Base-by-base conservation (phyloP, 2,888 invertebrate species). In the Aphrophora alni region DNA sequence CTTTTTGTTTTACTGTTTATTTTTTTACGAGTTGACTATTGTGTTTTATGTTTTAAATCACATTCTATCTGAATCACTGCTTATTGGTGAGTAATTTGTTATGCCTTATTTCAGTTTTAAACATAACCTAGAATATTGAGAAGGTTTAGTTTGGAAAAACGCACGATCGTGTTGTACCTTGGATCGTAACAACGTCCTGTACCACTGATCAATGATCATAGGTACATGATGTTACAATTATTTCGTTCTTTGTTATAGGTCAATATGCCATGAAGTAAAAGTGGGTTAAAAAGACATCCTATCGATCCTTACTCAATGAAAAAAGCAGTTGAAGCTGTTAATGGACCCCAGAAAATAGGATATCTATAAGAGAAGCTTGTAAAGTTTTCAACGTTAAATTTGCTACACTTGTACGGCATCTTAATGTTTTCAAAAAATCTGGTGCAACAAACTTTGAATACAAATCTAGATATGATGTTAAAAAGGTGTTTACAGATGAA, bases 331-430 rank as follows among this genome's bases (percentile, higher is more conserved):
- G n/a, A n/a, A n/a, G n/a, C n/a, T n/a, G n/a, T n/a, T n/a, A n/a
- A n/a, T n/a, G n/a, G n/a, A n/a, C 74, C 12, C 75, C 27, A 38
- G n/a, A 26, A 7, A 75, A 75, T 12, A 74, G 38, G 21, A 79
- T 79, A 14, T 79, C 79, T 21, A 79, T 79, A 33, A 75, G 74
- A 25, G 79, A 79, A 68, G 79, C 79, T 38, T 74, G 75, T 27
- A 79, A 75, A 69, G 38, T 78, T 24, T 78, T 38, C n/a, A 38
- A 78, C 33, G 78, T 78, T n/a, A 78, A 73, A 75, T 75, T 74
- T 33, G 24, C 74, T 14, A 44, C 44, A 44, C 44, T 44, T 44
- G 17, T 12, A 79, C 75, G 51, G 5, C 75, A 75, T 75, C 12
- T 75, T 44, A 17, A 75, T 24, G 21, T 21, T 44, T 75, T 75